Percentiles rank a stretch among this genome's conserved stretches.
These are phyloP conservation scores for Heliconius himera DNA, from an alignment of 1,140 invertebrate genomes.

Conservation along the genomic window DNA sequence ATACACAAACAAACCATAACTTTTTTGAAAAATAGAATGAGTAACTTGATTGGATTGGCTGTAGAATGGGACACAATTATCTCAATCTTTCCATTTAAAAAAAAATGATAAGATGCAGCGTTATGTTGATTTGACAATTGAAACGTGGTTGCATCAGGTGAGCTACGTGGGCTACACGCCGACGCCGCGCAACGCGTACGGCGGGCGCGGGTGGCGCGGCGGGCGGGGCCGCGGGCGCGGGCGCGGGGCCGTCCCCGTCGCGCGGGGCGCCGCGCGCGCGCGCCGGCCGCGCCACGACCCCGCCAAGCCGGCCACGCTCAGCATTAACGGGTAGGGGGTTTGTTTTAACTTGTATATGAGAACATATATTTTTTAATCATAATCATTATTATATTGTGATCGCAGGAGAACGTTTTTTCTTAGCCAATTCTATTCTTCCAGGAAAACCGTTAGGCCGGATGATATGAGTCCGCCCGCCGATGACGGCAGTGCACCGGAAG, in stretches of 20 bases:
- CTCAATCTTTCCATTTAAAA: too few species aligned
- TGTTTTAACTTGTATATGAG: background rate
- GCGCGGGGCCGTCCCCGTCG: constrained; percentile 37
- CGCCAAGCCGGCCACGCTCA: constrained; percentile 62
- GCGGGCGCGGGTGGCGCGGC: constrained; percentile 62
- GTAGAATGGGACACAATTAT: too few species aligned
- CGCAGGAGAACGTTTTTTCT: too few species aligned
- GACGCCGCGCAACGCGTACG: constrained; percentile 69
- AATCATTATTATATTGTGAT: too few species aligned
- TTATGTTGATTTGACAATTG: too few species aligned
- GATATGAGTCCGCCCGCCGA: constrained; percentile 60
- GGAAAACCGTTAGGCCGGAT: constrained; percentile 73
- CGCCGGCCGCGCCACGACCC: constrained; percentile 55
- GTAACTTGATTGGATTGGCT: too few species aligned
- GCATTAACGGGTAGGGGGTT: constrained; percentile 66
- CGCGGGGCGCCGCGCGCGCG: constrained; percentile 32
- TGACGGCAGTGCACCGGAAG: constrained; percentile 62
- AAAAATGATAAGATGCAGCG: too few species aligned
- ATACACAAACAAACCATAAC: too few species aligned
- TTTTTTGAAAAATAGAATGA: too few species aligned
- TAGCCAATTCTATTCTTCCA: constrained; percentile 43
- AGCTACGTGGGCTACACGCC: constrained; percentile 76
- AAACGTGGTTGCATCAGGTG: too few species aligned
- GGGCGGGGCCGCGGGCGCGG: constrained; percentile 55
- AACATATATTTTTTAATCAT: too few species aligned